These are phyloP conservation scores for Calameuta filiformis DNA, from an alignment of 2,888 invertebrate genomes.

Conservation along the genomic window DNA sequence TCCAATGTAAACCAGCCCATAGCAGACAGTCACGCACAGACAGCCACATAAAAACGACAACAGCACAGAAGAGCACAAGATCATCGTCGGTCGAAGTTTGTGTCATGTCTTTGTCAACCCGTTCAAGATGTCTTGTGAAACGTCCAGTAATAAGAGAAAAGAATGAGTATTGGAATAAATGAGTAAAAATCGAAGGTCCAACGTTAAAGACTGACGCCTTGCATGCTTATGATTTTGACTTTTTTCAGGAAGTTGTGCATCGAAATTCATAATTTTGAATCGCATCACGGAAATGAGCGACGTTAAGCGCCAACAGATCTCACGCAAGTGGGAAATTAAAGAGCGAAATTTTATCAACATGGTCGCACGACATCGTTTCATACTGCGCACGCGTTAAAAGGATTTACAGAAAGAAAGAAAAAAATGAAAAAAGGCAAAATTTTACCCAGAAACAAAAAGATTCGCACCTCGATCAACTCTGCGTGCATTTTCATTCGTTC, in stretches of 20 bases:
- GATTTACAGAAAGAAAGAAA: neutral
- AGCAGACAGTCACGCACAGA: neutral
- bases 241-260: slow-evolving; percentile 59
- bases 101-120: neutral
- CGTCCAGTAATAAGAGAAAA: neutral
- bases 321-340: slow-evolving; percentile 58
- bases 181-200: neutral
- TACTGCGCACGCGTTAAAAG: slow-evolving; percentile 26
- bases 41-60: neutral
- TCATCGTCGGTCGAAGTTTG: neutral
- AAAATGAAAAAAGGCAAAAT: neutral
- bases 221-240: slow-evolving; percentile 25
- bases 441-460: neutral
- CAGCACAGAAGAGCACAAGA: neutral
- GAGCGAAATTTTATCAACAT: slow-evolving; percentile 42
- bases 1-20: neutral
- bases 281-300: slow-evolving; percentile 58
- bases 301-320: slow-evolving; percentile 58
- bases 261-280: slow-evolving; percentile 55
- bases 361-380: slow-evolving; percentile 29
- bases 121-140: neutral
- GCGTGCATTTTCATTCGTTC: neutral
- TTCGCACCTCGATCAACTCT: neutral
- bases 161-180: neutral
- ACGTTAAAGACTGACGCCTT: neutral